phyloP scores from a whole-genome alignment of 2,797 vertebrate genomes.

The Arvicola amphibius region DNA sequence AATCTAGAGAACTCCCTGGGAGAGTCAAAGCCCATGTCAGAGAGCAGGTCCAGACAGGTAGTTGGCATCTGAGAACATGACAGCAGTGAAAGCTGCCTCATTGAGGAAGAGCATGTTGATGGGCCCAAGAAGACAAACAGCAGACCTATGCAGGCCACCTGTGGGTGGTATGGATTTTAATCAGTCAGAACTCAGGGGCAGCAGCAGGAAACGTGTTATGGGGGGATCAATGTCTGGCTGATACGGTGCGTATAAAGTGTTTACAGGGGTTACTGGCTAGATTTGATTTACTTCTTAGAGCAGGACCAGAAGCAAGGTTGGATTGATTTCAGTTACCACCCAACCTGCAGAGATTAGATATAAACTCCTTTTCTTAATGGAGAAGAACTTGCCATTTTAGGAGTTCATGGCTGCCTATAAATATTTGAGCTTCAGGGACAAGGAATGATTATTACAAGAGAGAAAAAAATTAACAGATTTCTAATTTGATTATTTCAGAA shows the following conservation, averaged over 20 bases:
- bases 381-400: neutral
- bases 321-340: neutral
- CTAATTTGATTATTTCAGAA: neutral
- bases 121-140: neutral
- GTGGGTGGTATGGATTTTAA: neutral
- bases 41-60: neutral
- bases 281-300: neutral
- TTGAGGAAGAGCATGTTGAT: neutral
- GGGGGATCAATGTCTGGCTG: neutral
- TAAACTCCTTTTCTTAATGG: constrained; percentile 18
- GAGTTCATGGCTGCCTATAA: neutral
- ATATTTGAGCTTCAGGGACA: neutral
- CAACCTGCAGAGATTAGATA: neutral
- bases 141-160: neutral
- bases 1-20: neutral
- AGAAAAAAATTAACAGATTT: neutral
- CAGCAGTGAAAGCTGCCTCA: neutral
- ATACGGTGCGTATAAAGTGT: neutral
- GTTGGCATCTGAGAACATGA: neutral
- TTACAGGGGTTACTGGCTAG: constrained; percentile 24
- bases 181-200: neutral
- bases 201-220: neutral
- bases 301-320: neutral
- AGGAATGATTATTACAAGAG: neutral
- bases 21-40: neutral